Percentiles rank a stretch among this genome's conserved stretches.
These are phyloP conservation scores for Ephialtes manifestator DNA, from an alignment of 2,888 invertebrate genomes.

Conservation along the genomic window DNA sequence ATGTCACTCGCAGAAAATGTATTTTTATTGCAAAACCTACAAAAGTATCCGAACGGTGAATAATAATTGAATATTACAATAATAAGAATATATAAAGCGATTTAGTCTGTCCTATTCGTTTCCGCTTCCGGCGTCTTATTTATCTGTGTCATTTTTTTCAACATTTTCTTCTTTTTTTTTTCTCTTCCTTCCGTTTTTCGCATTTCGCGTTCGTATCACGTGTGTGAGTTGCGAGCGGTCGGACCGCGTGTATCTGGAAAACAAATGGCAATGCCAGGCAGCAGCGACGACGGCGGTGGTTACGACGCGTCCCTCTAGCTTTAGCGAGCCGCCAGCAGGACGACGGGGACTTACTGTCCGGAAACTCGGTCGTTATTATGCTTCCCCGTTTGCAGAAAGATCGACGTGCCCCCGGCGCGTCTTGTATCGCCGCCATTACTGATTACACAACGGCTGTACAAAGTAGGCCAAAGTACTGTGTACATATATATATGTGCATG, in stretches of 20 bases:
- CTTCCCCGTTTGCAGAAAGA: constrained; percentile 62
- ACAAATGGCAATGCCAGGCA: constrained; percentile 66
- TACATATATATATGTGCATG: constrained; percentile 13
- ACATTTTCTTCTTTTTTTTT: constrained; percentile 54
- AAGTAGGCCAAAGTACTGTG: constrained; percentile 60
- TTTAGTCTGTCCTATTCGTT: constrained; percentile 56
- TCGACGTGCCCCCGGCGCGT: constrained; percentile 60
- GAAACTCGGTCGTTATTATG: constrained; percentile 70
- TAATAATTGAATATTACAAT: too few relatives aligned
- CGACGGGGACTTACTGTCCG: constrained; percentile 58
- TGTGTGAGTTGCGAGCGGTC: constrained; percentile 48
- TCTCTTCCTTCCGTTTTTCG: constrained; percentile 63
- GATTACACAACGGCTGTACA: constrained; percentile 67
- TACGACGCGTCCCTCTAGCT: constrained; percentile 20
- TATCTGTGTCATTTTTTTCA: constrained; percentile 45
- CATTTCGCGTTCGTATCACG: constrained; percentile 63
- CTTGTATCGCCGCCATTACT: constrained; percentile 69
- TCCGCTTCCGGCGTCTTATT: constrained; percentile 48
- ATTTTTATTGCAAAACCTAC: too few relatives aligned
- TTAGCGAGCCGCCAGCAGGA: constrained; percentile 50
- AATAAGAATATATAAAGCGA: too few relatives aligned
- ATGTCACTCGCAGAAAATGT: too few relatives aligned
- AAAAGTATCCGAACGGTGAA: too few relatives aligned
- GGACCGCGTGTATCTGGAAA: constrained; percentile 55
- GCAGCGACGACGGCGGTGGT: constrained; percentile 35